Conservation (phyloP, 2,113 vertebrate species). For the Cettia cetti region DNA sequence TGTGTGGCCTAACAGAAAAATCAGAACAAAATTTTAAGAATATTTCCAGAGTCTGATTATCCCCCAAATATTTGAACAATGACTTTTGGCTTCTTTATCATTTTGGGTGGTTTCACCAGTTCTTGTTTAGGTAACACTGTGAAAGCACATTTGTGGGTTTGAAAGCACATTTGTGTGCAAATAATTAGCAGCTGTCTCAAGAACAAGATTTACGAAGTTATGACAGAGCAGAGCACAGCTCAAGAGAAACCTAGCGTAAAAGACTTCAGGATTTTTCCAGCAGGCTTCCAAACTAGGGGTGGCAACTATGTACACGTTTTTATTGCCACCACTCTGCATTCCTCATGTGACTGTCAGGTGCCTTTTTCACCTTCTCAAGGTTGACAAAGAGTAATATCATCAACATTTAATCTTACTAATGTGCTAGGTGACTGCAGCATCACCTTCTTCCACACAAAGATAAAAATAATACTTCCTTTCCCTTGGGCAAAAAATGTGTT, state of each 20-base stretch:
- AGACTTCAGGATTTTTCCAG: neutral
- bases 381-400: neutral
- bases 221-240: neutral
- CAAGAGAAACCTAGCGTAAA: neutral
- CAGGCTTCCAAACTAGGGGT: neutral
- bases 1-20: neutral
- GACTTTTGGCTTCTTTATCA: neutral
- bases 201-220: neutral
- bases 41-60: neutral
- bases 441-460: slow-evolving; percentile 40
- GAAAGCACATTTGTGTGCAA: neutral
- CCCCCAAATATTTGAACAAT: neutral
- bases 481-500: neutral
- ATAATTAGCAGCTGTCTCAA: neutral
- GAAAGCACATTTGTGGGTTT: neutral
- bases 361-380: neutral
- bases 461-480: slow-evolving; percentile 47
- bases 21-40: neutral
- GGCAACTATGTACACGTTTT: neutral
- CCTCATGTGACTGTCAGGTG: neutral
- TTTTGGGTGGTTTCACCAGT: neutral
- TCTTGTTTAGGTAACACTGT: neutral
- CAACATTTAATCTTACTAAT: slow-evolving; percentile 33
- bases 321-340: neutral
- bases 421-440: slow-evolving; percentile 54